Conservation (phyloP, 2,888 invertebrate genomes). For the Aphrophora alni region DNA sequence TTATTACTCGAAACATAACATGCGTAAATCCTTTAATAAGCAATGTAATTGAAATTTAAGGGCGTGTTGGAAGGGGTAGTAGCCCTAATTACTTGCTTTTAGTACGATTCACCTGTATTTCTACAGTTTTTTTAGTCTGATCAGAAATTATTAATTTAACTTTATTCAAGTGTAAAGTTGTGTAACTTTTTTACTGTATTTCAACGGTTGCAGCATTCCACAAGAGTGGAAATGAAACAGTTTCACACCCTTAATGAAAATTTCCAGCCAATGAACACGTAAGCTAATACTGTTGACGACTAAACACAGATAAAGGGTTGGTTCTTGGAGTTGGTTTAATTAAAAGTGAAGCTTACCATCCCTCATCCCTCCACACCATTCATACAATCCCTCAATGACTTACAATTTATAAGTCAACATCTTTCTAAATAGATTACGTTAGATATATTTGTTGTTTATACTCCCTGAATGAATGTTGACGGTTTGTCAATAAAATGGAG, state of each 20-base stretch:
- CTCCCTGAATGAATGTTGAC: too few species aligned
- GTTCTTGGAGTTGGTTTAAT: background rate
- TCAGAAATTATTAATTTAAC: too few species aligned
- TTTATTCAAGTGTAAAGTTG: background rate
- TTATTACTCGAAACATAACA: too few species aligned
- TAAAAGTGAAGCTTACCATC: background rate
- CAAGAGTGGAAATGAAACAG: background rate
- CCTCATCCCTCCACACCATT: background rate
- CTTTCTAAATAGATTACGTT: too few species aligned
- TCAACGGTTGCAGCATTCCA: background rate
- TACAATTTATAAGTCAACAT: background rate
- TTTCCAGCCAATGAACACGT: background rate
- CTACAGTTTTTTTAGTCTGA: too few species aligned
- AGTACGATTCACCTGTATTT: too few species aligned
- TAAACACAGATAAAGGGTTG: conserved; percentile 2
- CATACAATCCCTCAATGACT: background rate
- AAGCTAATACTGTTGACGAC: background rate
- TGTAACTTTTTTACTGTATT: background rate
- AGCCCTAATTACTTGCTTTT: too few species aligned
- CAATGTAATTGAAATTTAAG: too few species aligned
- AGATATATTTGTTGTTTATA: too few species aligned
- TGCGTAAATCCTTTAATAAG: too few species aligned
- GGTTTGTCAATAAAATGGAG: too few species aligned
- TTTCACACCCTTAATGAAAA: conserved; percentile 6
- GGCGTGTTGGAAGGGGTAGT: too few species aligned